Base-by-base conservation (phyloP, 2,888 invertebrate genomes). In the Phortica okadai region DNA sequence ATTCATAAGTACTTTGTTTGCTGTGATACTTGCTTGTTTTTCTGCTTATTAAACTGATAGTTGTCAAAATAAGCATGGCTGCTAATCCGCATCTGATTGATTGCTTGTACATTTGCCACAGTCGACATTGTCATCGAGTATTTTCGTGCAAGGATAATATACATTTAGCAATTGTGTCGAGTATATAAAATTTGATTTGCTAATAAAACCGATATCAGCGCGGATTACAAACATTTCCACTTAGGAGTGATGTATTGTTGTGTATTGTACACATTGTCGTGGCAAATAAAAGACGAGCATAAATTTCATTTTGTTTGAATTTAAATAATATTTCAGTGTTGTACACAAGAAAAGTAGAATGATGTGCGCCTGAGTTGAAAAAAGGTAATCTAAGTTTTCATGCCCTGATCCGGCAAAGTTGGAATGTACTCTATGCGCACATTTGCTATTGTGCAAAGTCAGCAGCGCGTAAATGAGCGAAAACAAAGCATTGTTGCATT, bases 11-110 rank as follows among this genome's bases (percentile, higher is more conserved):
- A 41, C 14, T 41, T 14, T 66, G 21, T 66, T 41, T 66, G 66
- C 5, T 66, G 10, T 66, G 25, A 66, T 66, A 6, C 16, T 59
- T 50, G 50, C 42, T 75, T 42, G 56, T 74, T 56, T 2, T 56
- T 74, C 33, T 58, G 66, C 56, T 67, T 66, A 45, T 74, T 69
- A 16, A 14, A 14, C 3, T 14, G 7, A 42, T 42, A 41, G 66
- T 66, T 41, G 42, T 66, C 66, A 54, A 72, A 72, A 56, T 56
- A 72, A 72, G 54, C 45, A 72, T 72, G 54, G 21, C 70, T 72
- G 33, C 54, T 72, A 72, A 72, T 54, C 70, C 56, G 70, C 54
- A 72, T 56, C 70, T 72, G 70, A 72, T 72, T 72, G 70, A 72
- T 72, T 56, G 70, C 25, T 33, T 72, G 54, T 70, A 25, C 33